These are phyloP conservation scores for Mustela lutreola DNA, from an alignment of 2,113 vertebrate species.

Conservation along the genomic window DNA sequence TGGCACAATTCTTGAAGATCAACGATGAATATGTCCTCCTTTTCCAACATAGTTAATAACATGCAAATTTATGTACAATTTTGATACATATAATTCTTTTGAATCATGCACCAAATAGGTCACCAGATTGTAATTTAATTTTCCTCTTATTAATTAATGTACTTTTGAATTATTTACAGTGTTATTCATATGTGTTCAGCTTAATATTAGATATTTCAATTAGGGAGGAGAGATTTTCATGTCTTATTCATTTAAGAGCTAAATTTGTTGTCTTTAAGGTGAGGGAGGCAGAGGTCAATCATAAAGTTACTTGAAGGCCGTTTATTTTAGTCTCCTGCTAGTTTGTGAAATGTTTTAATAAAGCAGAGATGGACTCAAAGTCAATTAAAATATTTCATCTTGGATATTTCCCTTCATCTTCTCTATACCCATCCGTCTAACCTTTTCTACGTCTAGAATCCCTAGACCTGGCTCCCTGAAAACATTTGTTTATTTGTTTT, in stretches of 20 bases:
- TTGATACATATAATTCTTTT: conserved; percentile 56
- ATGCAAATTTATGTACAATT: not conserved
- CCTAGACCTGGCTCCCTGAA: not conserved
- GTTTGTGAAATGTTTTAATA: not conserved
- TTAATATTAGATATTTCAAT: conserved; percentile 25
- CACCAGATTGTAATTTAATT: conserved; percentile 56
- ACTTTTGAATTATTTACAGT: conserved; percentile 55
- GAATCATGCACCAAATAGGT: conserved; percentile 21
- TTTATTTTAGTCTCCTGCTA: not conserved
- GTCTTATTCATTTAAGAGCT: conserved; percentile 32
- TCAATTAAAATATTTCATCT: conserved; percentile 40
- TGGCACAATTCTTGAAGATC: not conserved
- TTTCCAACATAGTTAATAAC: not conserved
- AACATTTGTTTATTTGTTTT: not conserved
- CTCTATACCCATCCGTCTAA: not conserved
- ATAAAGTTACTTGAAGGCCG: not conserved
- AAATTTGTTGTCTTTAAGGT: conserved; percentile 9
- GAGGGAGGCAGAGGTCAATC: not conserved
- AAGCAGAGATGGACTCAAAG: not conserved
- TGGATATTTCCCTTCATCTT: not conserved
- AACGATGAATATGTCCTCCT: conserved; percentile 17
- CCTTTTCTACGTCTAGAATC: not conserved
- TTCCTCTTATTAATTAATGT: conserved; percentile 49
- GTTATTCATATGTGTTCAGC: conserved; percentile 8
- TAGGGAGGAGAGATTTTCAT: conserved; percentile 17